Conservation (phyloP, 2,797 vertebrate species). For the Danio jaintianensis region DNA sequence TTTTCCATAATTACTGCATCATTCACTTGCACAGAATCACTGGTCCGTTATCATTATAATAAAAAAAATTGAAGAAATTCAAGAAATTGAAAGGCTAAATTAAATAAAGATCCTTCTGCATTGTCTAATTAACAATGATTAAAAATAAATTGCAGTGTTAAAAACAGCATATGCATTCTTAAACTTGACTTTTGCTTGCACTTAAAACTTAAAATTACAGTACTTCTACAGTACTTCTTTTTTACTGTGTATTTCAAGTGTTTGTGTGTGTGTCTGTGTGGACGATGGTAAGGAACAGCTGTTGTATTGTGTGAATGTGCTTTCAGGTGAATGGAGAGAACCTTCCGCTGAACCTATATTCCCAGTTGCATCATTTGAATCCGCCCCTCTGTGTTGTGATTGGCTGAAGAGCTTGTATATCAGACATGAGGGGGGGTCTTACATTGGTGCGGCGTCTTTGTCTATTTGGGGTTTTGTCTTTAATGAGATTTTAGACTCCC, state of each 20-base stretch:
- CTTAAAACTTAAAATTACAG: not conserved
- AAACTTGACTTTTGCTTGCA: not conserved
- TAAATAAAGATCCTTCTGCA: not conserved
- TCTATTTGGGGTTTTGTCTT: conserved; percentile 20
- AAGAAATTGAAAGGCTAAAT: not conserved
- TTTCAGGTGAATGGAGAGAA: conserved; percentile 29
- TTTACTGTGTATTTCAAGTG: not conserved
- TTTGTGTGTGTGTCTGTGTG: not conserved
- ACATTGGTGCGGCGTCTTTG: conserved; percentile 40
- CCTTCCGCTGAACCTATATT: conserved; percentile 16
- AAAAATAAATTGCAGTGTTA: not conserved
- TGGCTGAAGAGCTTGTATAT: conserved; percentile 45
- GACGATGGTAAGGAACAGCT: conserved; percentile 19
- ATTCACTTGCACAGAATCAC: not conserved
- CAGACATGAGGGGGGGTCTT: conserved; percentile 36
- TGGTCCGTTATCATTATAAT: not conserved
- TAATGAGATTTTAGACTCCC: conserved; percentile 26
- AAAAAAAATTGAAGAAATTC: too few relatives aligned
- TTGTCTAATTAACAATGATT: not conserved
- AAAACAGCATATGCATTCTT: not conserved
- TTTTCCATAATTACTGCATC: not conserved
- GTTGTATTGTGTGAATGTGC: conserved; percentile 44
- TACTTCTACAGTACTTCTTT: not conserved
- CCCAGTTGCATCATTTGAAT: conserved; percentile 58
- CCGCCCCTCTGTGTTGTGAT: conserved; percentile 65